phyloP scores from a whole-genome alignment of 1,140 invertebrate species.

The Sinella curviseta region DNA sequence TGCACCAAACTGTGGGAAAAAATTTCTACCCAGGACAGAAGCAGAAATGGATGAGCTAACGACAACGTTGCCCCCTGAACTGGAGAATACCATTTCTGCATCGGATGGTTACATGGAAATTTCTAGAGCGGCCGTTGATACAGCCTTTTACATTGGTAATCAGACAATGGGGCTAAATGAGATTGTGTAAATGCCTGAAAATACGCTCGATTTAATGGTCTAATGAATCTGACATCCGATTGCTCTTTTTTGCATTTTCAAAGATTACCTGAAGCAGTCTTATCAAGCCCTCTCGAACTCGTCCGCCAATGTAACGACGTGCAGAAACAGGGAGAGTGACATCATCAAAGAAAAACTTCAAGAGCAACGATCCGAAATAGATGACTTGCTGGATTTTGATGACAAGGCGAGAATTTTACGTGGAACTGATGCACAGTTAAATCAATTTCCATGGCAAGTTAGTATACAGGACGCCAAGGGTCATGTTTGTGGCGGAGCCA shows the following conservation, averaged over 20 bases:
- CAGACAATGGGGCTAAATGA: no score
- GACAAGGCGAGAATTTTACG: conserved; percentile 51
- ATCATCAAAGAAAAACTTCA: conserved; percentile 39
- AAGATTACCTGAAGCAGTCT: conserved; percentile 46
- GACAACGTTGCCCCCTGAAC: background rate
- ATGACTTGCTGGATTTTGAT: conserved; percentile 19
- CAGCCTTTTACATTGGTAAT: conserved; percentile 46
- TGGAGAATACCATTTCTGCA: background rate
- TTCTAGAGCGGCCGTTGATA: conserved; percentile 33
- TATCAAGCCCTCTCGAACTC: conserved; percentile 32
- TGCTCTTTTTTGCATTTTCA: background rate
- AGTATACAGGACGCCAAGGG: conserved; percentile 54
- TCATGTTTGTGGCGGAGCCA: conserved; percentile 64
- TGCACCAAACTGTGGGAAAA: conserved; percentile 6
- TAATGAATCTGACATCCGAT: background rate
- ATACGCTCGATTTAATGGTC: no score
- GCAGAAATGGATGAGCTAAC: background rate
- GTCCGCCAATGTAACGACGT: conserved; percentile 12
- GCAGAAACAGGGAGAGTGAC: conserved; percentile 27
- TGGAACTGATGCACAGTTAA: conserved; percentile 52
- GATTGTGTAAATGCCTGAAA: no score
- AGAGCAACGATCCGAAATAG: conserved; percentile 8
- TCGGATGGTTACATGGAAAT: background rate
- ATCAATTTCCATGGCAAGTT: conserved; percentile 57
- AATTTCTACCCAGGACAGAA: background rate